Evolutionary conservation across 2,888 invertebrate genomes (phyloP).

Genomic region (Philaethria dido): DNA sequence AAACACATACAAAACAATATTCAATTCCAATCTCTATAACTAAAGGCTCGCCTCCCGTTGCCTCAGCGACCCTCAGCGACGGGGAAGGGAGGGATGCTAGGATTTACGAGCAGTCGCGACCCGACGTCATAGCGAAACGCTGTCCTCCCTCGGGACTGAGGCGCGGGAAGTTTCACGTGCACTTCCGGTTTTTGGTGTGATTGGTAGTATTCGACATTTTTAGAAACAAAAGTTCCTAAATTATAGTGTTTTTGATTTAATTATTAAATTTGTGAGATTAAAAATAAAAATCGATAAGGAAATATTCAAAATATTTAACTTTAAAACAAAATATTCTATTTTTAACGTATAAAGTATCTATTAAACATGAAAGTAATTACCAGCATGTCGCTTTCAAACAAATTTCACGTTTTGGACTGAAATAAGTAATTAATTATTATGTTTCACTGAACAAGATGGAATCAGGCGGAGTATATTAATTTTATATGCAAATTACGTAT

Average conservation of each 20-base stretch:
- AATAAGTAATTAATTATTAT: constrained; percentile 22
- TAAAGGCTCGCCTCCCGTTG: constrained; percentile 56
- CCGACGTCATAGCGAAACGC: constrained; percentile 48
- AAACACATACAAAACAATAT: not conserved
- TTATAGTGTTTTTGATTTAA: constrained; percentile 2
- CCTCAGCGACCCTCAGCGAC: constrained; percentile 66
- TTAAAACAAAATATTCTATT: not conserved
- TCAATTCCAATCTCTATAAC: constrained; percentile 15
- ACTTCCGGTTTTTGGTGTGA: constrained; percentile 34
- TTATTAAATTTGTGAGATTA: not conserved
- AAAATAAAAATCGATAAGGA: not conserved
- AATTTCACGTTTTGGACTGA: constrained; percentile 11
- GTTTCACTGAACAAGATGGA: not conserved
- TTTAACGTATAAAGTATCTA: constrained; percentile 13
- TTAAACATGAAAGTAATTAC: constrained; percentile 30
- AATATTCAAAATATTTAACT: not conserved
- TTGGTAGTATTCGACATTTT: not conserved
- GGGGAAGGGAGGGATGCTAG: constrained; percentile 51
- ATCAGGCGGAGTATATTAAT: constrained; percentile 10
- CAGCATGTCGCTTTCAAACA: constrained; percentile 19
- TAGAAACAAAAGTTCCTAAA: not conserved
- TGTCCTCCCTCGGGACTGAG: constrained; percentile 51
- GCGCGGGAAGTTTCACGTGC: constrained; percentile 47
- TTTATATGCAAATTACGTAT: constrained; percentile 14
- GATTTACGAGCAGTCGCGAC: constrained; percentile 56